A percentile compares a stretch with the other conserved stretches of the same genome.
These are phyloP conservation scores for Caenorhabditis sp. DNA, from an alignment of 2,888 invertebrate species.

Conservation along the genomic window DNA sequence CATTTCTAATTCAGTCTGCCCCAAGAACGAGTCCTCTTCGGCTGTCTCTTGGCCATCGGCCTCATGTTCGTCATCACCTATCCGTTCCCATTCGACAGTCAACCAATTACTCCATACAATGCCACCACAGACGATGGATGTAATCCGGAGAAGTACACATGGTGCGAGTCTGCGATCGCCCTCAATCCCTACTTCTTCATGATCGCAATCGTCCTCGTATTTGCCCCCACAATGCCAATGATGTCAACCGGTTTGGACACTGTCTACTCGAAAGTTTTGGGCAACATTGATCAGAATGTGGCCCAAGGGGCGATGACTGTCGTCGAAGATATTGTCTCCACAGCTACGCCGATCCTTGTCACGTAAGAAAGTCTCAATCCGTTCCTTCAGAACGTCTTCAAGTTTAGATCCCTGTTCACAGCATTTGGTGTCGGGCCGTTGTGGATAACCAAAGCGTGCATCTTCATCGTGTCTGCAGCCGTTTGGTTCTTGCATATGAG, in stretches of 20 bases:
- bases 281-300: constrained; percentile 70
- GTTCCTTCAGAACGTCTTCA: not conserved
- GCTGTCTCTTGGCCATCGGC: constrained; percentile 24
- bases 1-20: constrained; percentile 18
- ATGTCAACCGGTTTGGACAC: constrained; percentile 64
- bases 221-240: constrained; percentile 57
- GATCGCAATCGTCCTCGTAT: constrained; percentile 9
- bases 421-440: constrained; percentile 40
- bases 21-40: constrained; percentile 29
- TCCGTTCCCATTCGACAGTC: constrained; percentile 30
- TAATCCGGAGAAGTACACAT: constrained; percentile 21
- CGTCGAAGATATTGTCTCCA: constrained; percentile 65
- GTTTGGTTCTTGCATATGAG: constrained; percentile 36
- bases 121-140: constrained; percentile 25
- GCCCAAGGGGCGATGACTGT: constrained; percentile 67
- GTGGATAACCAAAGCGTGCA: constrained; percentile 33
- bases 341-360: constrained; percentile 66
- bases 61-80: constrained; percentile 34
- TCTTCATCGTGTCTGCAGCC: constrained; percentile 13
- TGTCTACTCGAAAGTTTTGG: constrained; percentile 68
- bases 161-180: constrained; percentile 31
- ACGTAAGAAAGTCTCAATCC: constrained; percentile 64
- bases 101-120: constrained; percentile 25
- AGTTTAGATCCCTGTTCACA: constrained; percentile 52
- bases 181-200: constrained; percentile 56